These are phyloP conservation scores for Neostethus bicornis DNA, from an alignment of 2,797 vertebrate species.

Conservation along the genomic window DNA sequence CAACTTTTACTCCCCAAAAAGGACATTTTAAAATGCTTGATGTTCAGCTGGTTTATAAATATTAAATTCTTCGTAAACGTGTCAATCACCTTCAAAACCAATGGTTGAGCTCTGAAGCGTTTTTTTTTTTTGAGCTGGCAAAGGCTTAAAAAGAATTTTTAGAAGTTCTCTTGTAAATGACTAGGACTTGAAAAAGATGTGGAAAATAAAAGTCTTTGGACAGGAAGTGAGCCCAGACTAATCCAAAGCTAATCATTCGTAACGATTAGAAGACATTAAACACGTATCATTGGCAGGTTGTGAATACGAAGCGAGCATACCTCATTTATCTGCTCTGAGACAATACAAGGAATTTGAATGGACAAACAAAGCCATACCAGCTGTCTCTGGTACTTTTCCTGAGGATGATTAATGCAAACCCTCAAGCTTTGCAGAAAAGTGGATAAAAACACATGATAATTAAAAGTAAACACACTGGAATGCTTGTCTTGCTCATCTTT, in stretches of 20 bases:
- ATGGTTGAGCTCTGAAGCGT: background rate
- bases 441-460: slow-evolving; percentile 48
- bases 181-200: slow-evolving; percentile 43
- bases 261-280: slow-evolving; percentile 70
- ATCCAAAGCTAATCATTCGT: slow-evolving; percentile 67
- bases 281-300: slow-evolving; percentile 45
- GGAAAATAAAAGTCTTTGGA: slow-evolving; percentile 44
- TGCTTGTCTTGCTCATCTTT: slow-evolving; percentile 3
- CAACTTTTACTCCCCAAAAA: slow-evolving; percentile 27
- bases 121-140: slow-evolving; percentile 17
- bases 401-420: slow-evolving; percentile 49
- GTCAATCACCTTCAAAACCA: slow-evolving; percentile 29
- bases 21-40: slow-evolving; percentile 13
- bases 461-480: slow-evolving; percentile 69
- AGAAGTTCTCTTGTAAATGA: slow-evolving; percentile 48
- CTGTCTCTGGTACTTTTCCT: slow-evolving; percentile 36
- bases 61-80: slow-evolving; percentile 34
- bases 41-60: slow-evolving; percentile 6
- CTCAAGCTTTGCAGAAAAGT: slow-evolving; percentile 31
- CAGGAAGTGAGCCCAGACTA: slow-evolving; percentile 55
- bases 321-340: slow-evolving; percentile 58
- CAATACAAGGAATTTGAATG: slow-evolving; percentile 44
- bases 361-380: slow-evolving; percentile 36
- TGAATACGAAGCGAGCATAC: slow-evolving; percentile 47
- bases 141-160: slow-evolving; percentile 33